phyloP scores from a whole-genome alignment of 2,113 vertebrate genomes.

The Colinus virginianus region DNA sequence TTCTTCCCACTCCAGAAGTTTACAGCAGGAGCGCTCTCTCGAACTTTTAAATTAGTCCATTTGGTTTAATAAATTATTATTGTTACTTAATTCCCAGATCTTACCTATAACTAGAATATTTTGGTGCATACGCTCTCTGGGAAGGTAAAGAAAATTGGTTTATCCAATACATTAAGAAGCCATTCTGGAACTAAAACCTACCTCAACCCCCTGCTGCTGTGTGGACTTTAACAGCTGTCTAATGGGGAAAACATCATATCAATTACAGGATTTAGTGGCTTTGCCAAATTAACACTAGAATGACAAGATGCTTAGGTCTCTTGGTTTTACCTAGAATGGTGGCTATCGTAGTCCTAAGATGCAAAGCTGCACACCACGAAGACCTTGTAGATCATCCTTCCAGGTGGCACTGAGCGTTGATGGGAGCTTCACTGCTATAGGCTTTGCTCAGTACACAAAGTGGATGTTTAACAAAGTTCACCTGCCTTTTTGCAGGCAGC shows the following conservation, averaged over 20 bases:
- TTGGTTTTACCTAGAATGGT: background rate
- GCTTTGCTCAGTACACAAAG: background rate
- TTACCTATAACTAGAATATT: background rate
- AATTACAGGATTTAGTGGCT: background rate
- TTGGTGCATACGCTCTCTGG: background rate
- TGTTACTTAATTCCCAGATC: background rate
- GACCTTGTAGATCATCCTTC: background rate
- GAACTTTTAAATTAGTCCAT: background rate
- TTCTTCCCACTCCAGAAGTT: background rate
- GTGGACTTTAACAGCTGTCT: background rate
- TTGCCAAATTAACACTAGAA: background rate
- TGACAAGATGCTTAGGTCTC: background rate
- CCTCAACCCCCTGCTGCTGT: background rate
- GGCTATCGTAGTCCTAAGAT: background rate
- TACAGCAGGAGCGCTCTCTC: background rate
- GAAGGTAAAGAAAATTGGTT: background rate
- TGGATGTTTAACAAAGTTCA: background rate
- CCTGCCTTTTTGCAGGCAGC: background rate
- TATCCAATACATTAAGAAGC: background rate
- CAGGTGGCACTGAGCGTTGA: background rate
- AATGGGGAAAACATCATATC: background rate
- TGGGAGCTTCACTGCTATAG: background rate
- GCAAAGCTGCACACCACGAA: fast-evolving
- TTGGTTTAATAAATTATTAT: background rate
- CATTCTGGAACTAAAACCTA: background rate